Conservation (phyloP, 2,888 invertebrate genomes). For the Eupeodes luniger region DNA sequence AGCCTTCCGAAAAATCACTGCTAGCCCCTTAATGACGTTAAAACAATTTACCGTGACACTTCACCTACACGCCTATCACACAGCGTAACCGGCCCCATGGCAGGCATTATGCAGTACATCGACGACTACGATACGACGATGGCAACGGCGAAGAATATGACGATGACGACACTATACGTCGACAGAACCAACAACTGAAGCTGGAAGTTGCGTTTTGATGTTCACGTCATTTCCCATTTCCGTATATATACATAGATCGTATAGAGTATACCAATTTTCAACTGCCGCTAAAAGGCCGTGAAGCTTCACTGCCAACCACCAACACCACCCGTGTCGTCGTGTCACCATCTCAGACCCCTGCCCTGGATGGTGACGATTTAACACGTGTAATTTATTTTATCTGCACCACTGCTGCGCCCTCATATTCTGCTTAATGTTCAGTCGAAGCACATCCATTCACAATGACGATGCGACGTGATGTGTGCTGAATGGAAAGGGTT, state of each 20-base stretch:
- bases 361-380: conserved; percentile 70
- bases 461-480: conserved; percentile 63
- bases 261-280: neutral
- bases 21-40: conserved; percentile 69
- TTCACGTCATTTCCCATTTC: conserved; percentile 54
- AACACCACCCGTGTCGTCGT: too few relatives aligned
- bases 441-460: conserved; percentile 68
- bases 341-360: neutral
- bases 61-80: conserved; percentile 58
- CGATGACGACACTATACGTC: neutral
- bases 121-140: neutral
- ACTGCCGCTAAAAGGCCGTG: conserved; percentile 44
- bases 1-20: conserved; percentile 69
- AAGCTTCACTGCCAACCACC: conserved; percentile 22
- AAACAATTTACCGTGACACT: conserved; percentile 75
- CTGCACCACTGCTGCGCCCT: conserved; percentile 67
- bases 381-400: conserved; percentile 76
- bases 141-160: neutral
- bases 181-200: conserved; percentile 3
- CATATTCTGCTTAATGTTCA: conserved; percentile 66
- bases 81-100: conserved; percentile 63
- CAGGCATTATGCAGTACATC: conserved; percentile 50
- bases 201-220: conserved; percentile 59
- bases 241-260: neutral
- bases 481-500: conserved; percentile 62